These are phyloP conservation scores for Sapajus apella DNA, from an alignment of 2,113 vertebrate species.

Conservation along the genomic window DNA sequence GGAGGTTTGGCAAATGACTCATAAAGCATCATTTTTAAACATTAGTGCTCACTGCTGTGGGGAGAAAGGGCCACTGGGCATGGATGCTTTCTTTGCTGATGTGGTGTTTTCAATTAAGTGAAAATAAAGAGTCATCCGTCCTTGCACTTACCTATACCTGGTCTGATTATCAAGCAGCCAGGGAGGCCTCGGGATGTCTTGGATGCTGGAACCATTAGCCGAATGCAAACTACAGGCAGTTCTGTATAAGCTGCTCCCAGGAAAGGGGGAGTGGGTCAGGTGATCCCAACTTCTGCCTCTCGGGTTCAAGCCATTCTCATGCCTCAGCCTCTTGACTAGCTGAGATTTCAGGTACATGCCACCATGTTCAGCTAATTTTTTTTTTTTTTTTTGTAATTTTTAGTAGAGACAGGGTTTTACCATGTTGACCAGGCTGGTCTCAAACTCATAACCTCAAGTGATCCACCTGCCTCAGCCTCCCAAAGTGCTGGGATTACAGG, in stretches of 20 bases:
- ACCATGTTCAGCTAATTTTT: too few species aligned
- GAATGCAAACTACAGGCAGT: fast-evolving
- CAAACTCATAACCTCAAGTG: too few species aligned
- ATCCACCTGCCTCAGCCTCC: too few species aligned
- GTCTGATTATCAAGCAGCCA: not conserved
- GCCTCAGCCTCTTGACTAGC: too few species aligned
- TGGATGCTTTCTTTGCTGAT: not conserved
- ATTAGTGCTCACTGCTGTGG: not conserved
- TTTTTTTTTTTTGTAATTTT: too few species aligned
- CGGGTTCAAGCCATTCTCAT: too few species aligned
- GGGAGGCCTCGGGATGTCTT: not conserved
- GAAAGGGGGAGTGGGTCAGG: too few species aligned
- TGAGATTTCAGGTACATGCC: too few species aligned
- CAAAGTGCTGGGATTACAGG: too few species aligned
- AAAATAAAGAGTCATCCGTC: not conserved
- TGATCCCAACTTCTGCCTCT: fast-evolving
- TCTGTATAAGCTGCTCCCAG: not conserved
- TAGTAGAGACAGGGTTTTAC: too few species aligned
- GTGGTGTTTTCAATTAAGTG: constrained; percentile 1
- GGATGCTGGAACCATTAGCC: not conserved
- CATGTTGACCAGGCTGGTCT: too few species aligned
- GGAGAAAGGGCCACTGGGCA: not conserved
- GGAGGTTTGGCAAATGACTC: not conserved
- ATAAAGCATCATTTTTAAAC: not conserved
- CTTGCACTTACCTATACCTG: not conserved